A percentile compares a stretch with the other conserved stretches of the same genome.
These are phyloP conservation scores for Panthera uncia DNA, from an alignment of 2,113 vertebrate genomes.

Conservation along the genomic window DNA sequence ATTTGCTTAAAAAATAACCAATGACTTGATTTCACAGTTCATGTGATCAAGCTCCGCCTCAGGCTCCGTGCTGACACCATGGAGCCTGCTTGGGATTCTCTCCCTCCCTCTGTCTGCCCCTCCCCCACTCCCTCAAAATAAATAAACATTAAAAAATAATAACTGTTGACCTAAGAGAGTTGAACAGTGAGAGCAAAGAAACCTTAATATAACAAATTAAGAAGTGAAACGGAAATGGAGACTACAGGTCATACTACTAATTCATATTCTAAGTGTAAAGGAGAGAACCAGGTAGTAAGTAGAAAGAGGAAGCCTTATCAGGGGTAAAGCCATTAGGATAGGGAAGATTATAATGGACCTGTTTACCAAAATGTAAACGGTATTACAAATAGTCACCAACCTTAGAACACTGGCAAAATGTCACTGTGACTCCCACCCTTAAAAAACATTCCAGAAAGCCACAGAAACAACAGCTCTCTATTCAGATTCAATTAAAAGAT, in stretches of 20 bases:
- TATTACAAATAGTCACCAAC: constrained; percentile 11
- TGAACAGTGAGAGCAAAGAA: background rate
- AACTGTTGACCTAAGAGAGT: background rate
- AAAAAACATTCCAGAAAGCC: background rate
- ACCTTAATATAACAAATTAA: background rate
- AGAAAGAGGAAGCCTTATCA: background rate
- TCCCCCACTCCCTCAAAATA: no score
- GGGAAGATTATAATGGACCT: background rate
- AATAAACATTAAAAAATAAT: background rate
- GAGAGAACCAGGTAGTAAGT: background rate
- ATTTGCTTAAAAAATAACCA: background rate
- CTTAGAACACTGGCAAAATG: background rate
- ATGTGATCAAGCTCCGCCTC: no score
- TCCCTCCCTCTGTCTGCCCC: no score
- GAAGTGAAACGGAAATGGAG: background rate
- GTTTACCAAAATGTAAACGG: background rate
- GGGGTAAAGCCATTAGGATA: background rate
- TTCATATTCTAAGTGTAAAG: background rate
- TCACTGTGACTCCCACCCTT: background rate
- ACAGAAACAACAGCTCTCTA: background rate
- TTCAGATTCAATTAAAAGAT: background rate
- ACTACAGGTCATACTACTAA: background rate
- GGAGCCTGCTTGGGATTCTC: no score
- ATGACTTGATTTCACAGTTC: background rate
- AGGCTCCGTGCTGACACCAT: no score